phyloP scores from a whole-genome alignment of 2,113 vertebrate genomes.

The Rhynchomys soricoides region DNA sequence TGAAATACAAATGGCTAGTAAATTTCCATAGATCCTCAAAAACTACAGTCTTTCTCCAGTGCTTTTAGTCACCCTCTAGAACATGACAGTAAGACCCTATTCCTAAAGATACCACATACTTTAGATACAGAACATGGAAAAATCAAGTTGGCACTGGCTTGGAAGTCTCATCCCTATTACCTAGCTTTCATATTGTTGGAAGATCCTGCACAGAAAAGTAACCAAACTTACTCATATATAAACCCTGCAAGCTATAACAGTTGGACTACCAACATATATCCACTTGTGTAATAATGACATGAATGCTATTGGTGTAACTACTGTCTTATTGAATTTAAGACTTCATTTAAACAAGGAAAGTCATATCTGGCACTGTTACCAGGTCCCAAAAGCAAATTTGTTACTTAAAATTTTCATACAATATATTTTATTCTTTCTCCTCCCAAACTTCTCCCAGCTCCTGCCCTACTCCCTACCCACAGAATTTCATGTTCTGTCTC shows the following conservation, averaged over 20 bases:
- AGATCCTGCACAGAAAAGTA: not conserved
- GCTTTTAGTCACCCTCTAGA: not conserved
- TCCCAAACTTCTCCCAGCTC: not conserved
- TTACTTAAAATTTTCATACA: not conserved
- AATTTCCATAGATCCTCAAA: not conserved
- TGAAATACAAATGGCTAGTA: not conserved
- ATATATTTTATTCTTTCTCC: not conserved
- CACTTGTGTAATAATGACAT: not conserved
- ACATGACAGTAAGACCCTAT: not conserved
- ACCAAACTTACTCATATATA: not conserved
- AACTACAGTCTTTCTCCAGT: not conserved
- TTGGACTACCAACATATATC: not conserved
- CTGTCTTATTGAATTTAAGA: not conserved
- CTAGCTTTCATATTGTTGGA: not conserved
- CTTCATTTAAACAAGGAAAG: not conserved
- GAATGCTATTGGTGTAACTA: not conserved
- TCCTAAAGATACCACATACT: not conserved
- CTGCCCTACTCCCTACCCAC: not conserved
- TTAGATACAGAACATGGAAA: not conserved
- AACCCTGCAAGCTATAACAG: not conserved
- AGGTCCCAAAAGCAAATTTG: not conserved
- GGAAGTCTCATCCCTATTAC: not conserved
- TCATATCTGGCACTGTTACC: not conserved
- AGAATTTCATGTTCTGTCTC: not conserved
- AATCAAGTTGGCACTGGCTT: not conserved